These are phyloP conservation scores for Grallaria varia DNA, from an alignment of 2,113 vertebrate species.

Conservation along the genomic window DNA sequence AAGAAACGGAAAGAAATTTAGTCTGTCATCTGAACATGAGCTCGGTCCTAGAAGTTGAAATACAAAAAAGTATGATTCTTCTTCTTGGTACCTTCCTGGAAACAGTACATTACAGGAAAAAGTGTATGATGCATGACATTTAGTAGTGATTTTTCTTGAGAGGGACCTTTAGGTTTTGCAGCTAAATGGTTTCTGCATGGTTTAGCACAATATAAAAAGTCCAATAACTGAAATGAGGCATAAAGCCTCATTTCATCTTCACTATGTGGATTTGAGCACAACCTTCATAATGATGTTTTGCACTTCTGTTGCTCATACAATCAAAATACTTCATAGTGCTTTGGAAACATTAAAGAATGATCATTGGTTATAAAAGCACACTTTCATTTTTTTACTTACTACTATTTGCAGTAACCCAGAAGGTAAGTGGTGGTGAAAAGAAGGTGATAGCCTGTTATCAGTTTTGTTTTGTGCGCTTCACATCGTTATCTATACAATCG, in stretches of 20 bases:
- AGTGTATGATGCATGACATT: not conserved
- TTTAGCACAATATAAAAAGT: slow-evolving; percentile 44
- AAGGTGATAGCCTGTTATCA: not conserved
- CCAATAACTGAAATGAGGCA: slow-evolving; percentile 43
- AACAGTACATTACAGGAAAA: not conserved
- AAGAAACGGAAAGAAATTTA: not conserved
- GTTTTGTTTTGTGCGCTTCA: not conserved
- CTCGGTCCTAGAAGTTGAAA: not conserved
- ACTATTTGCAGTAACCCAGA: not conserved
- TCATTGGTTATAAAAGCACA: not conserved
- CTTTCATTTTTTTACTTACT: not conserved
- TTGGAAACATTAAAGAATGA: not conserved
- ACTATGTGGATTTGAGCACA: slow-evolving; percentile 14
- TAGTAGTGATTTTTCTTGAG: slow-evolving; percentile 42
- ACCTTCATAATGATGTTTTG: slow-evolving; percentile 27
- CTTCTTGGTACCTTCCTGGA: not conserved
- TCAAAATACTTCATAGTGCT: slow-evolving; percentile 23
- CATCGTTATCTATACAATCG: accelerated
- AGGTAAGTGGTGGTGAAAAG: not conserved
- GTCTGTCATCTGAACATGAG: not conserved
- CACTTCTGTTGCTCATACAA: not conserved
- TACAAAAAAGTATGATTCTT: not conserved
- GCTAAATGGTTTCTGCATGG: slow-evolving; percentile 44
- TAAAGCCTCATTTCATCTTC: slow-evolving; percentile 35
- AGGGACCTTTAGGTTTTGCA: slow-evolving; percentile 37